Evolutionary conservation across 2,797 vertebrate species (phyloP).

Genomic region (Characodon lateralis): DNA sequence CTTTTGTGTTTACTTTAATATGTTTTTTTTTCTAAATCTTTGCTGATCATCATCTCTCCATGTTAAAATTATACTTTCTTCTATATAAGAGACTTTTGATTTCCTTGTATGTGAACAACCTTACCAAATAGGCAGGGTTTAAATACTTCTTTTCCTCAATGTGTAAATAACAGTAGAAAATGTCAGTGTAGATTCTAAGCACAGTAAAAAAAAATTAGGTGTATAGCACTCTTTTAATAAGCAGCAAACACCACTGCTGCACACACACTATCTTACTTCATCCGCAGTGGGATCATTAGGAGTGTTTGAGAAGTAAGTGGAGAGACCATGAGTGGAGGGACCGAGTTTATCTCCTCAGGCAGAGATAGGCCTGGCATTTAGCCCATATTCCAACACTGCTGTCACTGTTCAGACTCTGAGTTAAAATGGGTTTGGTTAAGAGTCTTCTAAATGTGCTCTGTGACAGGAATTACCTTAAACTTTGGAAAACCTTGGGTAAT

Average conservation of each 20-base stretch:
- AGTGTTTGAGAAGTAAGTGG: slow-evolving; percentile 45
- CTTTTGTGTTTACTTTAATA: not conserved
- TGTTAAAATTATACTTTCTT: not conserved
- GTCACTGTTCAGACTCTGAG: slow-evolving; percentile 26
- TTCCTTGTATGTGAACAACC: not conserved
- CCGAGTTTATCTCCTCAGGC: slow-evolving; percentile 44
- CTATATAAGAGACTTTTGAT: not conserved
- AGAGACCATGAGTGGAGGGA: slow-evolving; percentile 22
- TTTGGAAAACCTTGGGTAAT: slow-evolving; percentile 8
- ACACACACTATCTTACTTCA: slow-evolving; percentile 11
- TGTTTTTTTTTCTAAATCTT: not conserved
- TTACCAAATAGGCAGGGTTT: not conserved
- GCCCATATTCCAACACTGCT: slow-evolving; percentile 33
- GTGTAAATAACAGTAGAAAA: not conserved
- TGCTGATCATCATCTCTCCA: too few species aligned
- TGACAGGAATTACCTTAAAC: slow-evolving; percentile 7
- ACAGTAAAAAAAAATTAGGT: not conserved
- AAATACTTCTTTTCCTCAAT: not conserved
- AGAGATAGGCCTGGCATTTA: slow-evolving; percentile 36
- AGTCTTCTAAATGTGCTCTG: slow-evolving; percentile 4
- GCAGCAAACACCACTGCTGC: not conserved
- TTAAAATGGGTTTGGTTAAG: slow-evolving; percentile 24
- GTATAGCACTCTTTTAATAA: not conserved
- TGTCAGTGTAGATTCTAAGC: not conserved
- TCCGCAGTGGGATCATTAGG: slow-evolving; percentile 38